A percentile compares a stretch with the other conserved stretches of the same genome.
Evolutionary conservation across 2,888 invertebrate species (phyloP).

Genomic region (Drosophila barbarae): DNA sequence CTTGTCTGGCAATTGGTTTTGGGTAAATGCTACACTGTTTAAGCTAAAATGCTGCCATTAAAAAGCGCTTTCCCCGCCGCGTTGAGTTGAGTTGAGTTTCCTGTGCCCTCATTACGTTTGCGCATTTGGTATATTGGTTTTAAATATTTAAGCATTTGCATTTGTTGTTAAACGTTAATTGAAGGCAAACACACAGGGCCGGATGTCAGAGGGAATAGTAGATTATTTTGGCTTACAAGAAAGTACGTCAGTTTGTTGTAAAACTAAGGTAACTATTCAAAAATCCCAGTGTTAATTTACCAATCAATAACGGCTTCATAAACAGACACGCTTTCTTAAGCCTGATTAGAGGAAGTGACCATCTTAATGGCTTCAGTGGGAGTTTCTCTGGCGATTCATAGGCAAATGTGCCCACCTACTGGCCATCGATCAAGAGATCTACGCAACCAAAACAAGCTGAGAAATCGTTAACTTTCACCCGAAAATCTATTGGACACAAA

Average conservation of each 20-base stretch:
- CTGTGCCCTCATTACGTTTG: constrained; percentile 59
- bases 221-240: neutral
- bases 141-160: constrained; percentile 60
- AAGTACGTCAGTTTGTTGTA: neutral
- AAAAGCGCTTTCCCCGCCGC: constrained; percentile 51
- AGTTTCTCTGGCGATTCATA: constrained; percentile 46
- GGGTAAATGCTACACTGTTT: constrained; percentile 59
- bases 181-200: constrained; percentile 41
- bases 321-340: constrained; percentile 1
- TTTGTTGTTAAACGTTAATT: constrained; percentile 56
- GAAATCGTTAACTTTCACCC: constrained; percentile 58
- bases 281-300: neutral
- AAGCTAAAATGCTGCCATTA: constrained; percentile 68
- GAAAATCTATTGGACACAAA: constrained; percentile 29
- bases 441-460: constrained; percentile 32
- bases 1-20: constrained; percentile 50
- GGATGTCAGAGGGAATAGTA: constrained; percentile 20
- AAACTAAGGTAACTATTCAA: neutral
- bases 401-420: constrained; percentile 56
- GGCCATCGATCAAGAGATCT: constrained; percentile 46
- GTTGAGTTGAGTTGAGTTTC: constrained; percentile 2
- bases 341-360: constrained; percentile 12
- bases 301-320: constrained; percentile 1
- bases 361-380: constrained; percentile 19
- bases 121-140: constrained; percentile 63